phyloP scores from a whole-genome alignment of 2,888 invertebrate species.

The Ptychoptera albimana region DNA sequence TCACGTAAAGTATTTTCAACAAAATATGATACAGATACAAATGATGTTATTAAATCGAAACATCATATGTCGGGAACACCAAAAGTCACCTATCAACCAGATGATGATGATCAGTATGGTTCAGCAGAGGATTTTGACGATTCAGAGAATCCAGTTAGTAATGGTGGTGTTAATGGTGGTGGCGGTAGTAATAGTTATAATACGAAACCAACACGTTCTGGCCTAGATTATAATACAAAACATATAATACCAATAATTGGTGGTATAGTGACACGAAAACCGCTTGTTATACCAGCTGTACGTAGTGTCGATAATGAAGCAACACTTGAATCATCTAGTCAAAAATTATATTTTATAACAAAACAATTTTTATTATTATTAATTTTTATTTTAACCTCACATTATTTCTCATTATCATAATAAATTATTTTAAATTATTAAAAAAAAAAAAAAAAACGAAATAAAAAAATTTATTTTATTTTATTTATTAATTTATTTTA shows the following conservation, averaged over 20 bases:
- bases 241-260: slow-evolving; percentile 12
- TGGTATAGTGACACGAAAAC: slow-evolving; percentile 23
- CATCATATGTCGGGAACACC: slow-evolving; percentile 14
- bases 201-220: slow-evolving; percentile 23
- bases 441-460: no score
- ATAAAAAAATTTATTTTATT: no score
- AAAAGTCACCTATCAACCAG: slow-evolving; percentile 32
- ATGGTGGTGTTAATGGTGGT: slow-evolving; percentile 6
- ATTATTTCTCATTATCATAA: no score
- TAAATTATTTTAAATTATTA: no score
- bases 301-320: slow-evolving; percentile 20
- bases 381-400: no score
- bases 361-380: not conserved
- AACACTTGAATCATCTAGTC: slow-evolving; percentile 1
- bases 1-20: slow-evolving; percentile 39
- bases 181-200: slow-evolving; percentile 11
- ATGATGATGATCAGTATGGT: slow-evolving; percentile 51
- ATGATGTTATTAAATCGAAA: slow-evolving; percentile 28
- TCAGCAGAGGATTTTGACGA: slow-evolving; percentile 58
- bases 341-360: slow-evolving; percentile 2
- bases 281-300: slow-evolving; percentile 18
- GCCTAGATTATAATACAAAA: slow-evolving; percentile 8
- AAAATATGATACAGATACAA: slow-evolving; percentile 29
- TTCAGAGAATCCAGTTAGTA: slow-evolving; percentile 22
- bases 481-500: no score